Evolutionary conservation across 2,113 vertebrate genomes (phyloP), one percentile per base, ranked within the genome.

Genomic region (Gadus macrocephalus): DNA sequence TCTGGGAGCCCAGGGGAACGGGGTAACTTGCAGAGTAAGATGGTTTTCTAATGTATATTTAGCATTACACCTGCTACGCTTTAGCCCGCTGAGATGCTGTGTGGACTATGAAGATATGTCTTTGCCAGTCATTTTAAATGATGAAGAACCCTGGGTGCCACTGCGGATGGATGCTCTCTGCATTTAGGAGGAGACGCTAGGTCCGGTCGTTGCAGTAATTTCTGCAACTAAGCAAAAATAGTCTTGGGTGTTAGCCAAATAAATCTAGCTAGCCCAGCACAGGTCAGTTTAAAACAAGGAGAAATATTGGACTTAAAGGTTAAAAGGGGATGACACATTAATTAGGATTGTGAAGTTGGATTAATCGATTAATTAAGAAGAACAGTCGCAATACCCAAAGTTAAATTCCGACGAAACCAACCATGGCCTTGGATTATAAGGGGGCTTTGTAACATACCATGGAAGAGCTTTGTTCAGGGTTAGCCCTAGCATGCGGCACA

Each of bases 21-120:
- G 56, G 67, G 83, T 59, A 86, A 88, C 88, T 64, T 92, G 90
- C 90, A 88, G 88, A 78, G 84, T 84, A 89, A 91, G 86, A 75
- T 66, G 73, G 55, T 83, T 92, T 91, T 88, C 86, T 84, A 86
- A 84, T 83, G 80, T 89, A 92, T 87, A 90, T 92, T 92, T 91
- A 92, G 89, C 86, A 87, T 75, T 85, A 81, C 90, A 90, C 89
- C 89, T 92, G 90, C 86, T 88, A 77, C 55, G 65, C 76, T 84
- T 88, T 82, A 90, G 84, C 77, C 75, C 76, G 73, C 82, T 31
- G 72, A 61, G 65, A 79, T 67, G 67, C 76, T 74, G 68, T 58
- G 76, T 74, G 67, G 81, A 76, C 42, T 49, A 49, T 49, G 77
- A 71, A 74, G 70, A 63, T 55, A 78, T 64, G 56, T 53, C 85